These are phyloP conservation scores for Sisyra terminalis DNA, from an alignment of 2,888 invertebrate genomes.

Conservation along the genomic window DNA sequence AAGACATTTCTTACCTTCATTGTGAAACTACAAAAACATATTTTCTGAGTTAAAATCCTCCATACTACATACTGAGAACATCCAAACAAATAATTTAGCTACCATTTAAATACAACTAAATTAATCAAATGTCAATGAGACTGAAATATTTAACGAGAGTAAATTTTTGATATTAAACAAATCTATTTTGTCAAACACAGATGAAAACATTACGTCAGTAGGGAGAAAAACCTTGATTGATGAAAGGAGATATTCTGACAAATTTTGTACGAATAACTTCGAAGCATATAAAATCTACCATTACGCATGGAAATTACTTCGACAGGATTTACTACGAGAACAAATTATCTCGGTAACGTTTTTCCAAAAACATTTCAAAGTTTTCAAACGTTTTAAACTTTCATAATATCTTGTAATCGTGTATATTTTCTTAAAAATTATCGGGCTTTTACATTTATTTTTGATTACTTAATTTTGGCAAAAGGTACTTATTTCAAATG, in stretches of 20 bases:
- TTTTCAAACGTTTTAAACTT: too few relatives aligned
- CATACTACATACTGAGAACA: conserved; percentile 18
- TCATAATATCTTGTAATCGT: too few relatives aligned
- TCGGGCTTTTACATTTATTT: too few relatives aligned
- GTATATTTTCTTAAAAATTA: too few relatives aligned
- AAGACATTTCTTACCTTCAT: conserved; percentile 6
- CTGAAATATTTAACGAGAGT: conserved; percentile 9
- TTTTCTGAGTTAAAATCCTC: conserved; percentile 21
- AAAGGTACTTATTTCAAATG: too few relatives aligned
- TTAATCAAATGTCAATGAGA: conserved; percentile 12
- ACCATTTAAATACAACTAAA: conserved; percentile 21
- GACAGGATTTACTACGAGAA: too few relatives aligned
- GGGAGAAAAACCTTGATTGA: conserved; percentile 2
- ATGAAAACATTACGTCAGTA: conserved; percentile 12
- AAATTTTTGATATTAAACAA: conserved; percentile 11
- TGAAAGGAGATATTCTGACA: background rate
- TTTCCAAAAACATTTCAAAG: too few relatives aligned
- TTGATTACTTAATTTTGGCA: too few relatives aligned
- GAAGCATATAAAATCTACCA: too few relatives aligned
- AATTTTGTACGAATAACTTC: too few relatives aligned
- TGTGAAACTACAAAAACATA: conserved; percentile 14
- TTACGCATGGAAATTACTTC: too few relatives aligned
- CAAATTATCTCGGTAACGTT: too few relatives aligned
- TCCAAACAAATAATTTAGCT: conserved; percentile 25
- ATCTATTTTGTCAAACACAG: conserved; percentile 10